These are phyloP conservation scores for Ophiodon elongatus DNA, from an alignment of 2,113 vertebrate species.

Conservation along the genomic window DNA sequence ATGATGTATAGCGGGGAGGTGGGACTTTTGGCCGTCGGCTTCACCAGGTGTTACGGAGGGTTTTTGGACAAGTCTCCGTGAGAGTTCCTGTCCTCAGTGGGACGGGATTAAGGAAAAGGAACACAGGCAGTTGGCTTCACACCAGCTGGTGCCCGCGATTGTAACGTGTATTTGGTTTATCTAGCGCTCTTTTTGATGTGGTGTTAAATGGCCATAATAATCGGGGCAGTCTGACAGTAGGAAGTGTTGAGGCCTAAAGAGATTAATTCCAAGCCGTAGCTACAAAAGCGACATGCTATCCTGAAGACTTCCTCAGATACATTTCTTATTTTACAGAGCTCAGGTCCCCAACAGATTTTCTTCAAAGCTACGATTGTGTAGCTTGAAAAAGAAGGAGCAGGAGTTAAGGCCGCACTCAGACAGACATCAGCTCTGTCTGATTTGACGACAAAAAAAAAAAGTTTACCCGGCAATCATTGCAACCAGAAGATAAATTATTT, in stretches of 20 bases:
- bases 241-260: constrained; percentile 69
- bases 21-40: constrained; percentile 40
- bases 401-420: background rate
- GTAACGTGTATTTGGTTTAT: constrained; percentile 40
- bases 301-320: constrained; percentile 53
- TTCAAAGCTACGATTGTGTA: constrained; percentile 12
- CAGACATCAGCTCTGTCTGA: background rate
- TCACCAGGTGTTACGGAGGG: constrained; percentile 62
- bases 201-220: constrained; percentile 72
- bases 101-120: constrained; percentile 61
- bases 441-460: background rate
- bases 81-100: constrained; percentile 63
- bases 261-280: constrained; percentile 59
- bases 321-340: constrained; percentile 47
- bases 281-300: constrained; percentile 51
- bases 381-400: background rate
- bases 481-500: background rate
- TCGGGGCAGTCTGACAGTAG: constrained; percentile 72
- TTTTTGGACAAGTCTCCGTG: constrained; percentile 32
- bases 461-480: background rate
- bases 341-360: constrained; percentile 5
- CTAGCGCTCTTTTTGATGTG: constrained; percentile 69
- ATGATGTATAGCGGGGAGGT: constrained; percentile 58
- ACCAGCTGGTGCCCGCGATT: constrained; percentile 67
- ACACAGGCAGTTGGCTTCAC: constrained; percentile 58